phyloP scores from a whole-genome alignment of 1,140 invertebrate species.

The Drosophila ercepeae region DNA sequence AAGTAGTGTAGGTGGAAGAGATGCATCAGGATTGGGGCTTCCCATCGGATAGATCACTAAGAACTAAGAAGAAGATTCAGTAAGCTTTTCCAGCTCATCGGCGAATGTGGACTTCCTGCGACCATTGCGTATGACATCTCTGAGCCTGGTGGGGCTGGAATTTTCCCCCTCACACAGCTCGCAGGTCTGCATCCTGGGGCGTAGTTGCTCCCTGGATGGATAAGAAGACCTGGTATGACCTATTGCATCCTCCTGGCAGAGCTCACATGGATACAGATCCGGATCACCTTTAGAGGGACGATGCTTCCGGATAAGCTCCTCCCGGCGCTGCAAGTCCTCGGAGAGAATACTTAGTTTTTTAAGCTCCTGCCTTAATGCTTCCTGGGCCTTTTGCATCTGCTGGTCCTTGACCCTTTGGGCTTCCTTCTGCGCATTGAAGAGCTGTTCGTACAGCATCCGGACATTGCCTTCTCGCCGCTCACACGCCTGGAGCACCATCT shows the following conservation, averaged over 20 bases:
- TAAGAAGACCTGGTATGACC: neutral
- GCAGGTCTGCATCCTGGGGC: neutral
- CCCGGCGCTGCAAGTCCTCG: slow-evolving; percentile 25
- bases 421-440: slow-evolving; percentile 37
- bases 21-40: neutral
- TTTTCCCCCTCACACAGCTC: neutral
- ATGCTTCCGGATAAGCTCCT: slow-evolving; percentile 8
- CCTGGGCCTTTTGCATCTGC: neutral
- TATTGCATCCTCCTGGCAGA: neutral
- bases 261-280: neutral
- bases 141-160: neutral
- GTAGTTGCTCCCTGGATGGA: neutral
- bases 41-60: slow-evolving; percentile 5
- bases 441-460: slow-evolving; percentile 40
- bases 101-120: neutral
- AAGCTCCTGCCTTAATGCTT: neutral
- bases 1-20: neutral
- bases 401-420: slow-evolving; percentile 11
- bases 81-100: slow-evolving; percentile 6
- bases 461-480: slow-evolving; percentile 45
- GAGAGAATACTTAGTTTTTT: neutral
- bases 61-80: neutral
- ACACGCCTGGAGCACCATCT: slow-evolving; percentile 23
- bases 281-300: neutral
- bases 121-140: neutral